Base-by-base conservation (phyloP, 2,113 vertebrate genomes). In the Gobio gobio region DNA sequence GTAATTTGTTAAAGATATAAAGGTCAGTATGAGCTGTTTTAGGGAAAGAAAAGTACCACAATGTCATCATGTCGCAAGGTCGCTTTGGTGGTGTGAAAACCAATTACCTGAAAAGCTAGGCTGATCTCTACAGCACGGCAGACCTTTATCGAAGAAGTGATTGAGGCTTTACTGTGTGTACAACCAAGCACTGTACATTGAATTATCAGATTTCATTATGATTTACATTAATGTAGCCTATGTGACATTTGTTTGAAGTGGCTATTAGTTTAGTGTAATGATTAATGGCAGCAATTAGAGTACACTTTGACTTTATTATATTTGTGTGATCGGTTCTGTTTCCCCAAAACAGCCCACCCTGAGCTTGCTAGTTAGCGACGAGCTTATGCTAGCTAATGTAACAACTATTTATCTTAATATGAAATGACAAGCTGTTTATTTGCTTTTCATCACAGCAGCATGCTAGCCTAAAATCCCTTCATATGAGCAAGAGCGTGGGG, bases 341-440 rank as follows among this genome's bases (percentile, higher is more conserved):
- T 82, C 29, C 49, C 22, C 29, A 26, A 33, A 72, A 82, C 63
- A 81, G 10, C 16, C 61, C 26, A 43, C 20, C 80, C 66, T 56
- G 29, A 70, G 64, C 64, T 83, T 40, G 51, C 29, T 83, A 24
- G 80, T 83, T 83, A 83, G 64, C 13, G 49, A n/a, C 8, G 12
- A 24, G 80, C 43, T 64, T 80, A 26, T 45, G 40, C 78, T 72
- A 72, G 22, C 49, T 54, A 78, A 58, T 78, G 51, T 54, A 58
- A 72, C 8, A 83, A 12, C 80, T 24, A 70, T 82, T 70, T 58
- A 72, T 83, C 80, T 72, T 51, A 20, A 33, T 68, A 68, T 82
- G 45, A 82, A 82, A 49, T 49, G 78, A 81, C 78, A 82, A 56
- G 80, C 66, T 83, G 80, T 83, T 72, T 72, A 83, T 83, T 83